Evolutionary conservation across 2,888 invertebrate genomes (phyloP).

Genomic region (Busseola fusca): DNA sequence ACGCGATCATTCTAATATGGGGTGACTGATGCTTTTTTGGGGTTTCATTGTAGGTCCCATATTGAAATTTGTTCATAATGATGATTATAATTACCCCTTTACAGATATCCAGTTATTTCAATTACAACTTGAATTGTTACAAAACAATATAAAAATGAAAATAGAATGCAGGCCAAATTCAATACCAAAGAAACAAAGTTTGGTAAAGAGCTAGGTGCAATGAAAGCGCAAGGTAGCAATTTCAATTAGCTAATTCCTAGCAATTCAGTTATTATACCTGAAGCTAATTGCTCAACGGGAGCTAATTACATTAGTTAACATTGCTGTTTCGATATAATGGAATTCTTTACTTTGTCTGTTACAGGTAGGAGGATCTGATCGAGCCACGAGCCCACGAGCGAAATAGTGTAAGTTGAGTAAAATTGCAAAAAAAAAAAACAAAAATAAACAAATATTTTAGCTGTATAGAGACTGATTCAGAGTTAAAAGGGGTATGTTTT

Average conservation of each 20-base stretch:
- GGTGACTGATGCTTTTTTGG: background rate
- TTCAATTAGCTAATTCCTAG: slow-evolving; percentile 48
- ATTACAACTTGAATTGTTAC: background rate
- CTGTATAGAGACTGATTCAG: background rate
- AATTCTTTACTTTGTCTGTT: background rate
- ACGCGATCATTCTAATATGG: background rate
- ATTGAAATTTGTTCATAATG: background rate
- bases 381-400: no score
- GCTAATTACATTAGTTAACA: slow-evolving; percentile 37
- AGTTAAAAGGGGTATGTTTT: background rate
- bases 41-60: no score
- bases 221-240: slow-evolving; percentile 22
- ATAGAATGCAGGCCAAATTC: background rate
- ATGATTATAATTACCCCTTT: background rate
- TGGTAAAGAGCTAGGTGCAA: slow-evolving; percentile 14
- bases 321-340: background rate
- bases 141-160: background rate
- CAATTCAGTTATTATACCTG: slow-evolving; percentile 39
- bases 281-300: slow-evolving; percentile 39
- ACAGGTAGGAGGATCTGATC: background rate
- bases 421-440: background rate
- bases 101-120: background rate
- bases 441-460: no score
- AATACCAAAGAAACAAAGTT: background rate
- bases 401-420: no score